Base-by-base conservation (phyloP, 2,888 invertebrate species). In the Enchytraeus crypticus region DNA sequence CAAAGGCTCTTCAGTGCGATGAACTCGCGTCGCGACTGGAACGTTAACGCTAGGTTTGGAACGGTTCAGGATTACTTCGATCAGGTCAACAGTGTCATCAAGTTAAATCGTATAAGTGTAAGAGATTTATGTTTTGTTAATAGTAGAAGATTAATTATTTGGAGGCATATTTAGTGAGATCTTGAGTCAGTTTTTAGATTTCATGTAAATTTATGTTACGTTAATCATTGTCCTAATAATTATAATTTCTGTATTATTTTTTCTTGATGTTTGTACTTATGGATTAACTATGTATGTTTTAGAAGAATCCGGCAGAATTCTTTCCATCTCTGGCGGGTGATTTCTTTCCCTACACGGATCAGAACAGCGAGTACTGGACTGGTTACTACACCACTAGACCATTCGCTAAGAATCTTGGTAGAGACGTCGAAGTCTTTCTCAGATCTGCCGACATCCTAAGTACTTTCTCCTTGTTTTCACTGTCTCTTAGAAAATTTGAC, bases 311-410 rank as follows among this genome's bases (percentile, higher is more conserved):
- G 2, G 55, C 61, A 23, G 34, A 53, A 23, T 30, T 63, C n/a
- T 57, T 65, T 27, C 64, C 70, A 0, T 33, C 66, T 8, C 79
- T 97, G 4, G 87, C 86, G 70, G 96, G 96, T 0, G 97, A 97
- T 75, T 97, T 97, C 77, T 95, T 92, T 76, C 93, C 95, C 0
- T 97, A 97, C 79, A 90, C 92, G 0, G 96, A 96, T 74, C 90
- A 92, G 65, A 67, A 73, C 49, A 66, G 68, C 51, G 92, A 92
- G 0, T 96, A 96, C 77, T 97, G 97, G 97, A 92, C 91, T 2
- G 97, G 97, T 0, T 97, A 92, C 79, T 97, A 85, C 78, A 91
- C 92, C 0, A 95, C 95, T 0, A 82, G 82, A 21, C 82, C 83
- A 0, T 81, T 76, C 70, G 92, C 62, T 87, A 92, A 76, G 82